Percentiles rank a stretch among this genome's conserved stretches.
phyloP scores from a whole-genome alignment of 2,113 vertebrate species.

The Excalfactoria chinensis region DNA sequence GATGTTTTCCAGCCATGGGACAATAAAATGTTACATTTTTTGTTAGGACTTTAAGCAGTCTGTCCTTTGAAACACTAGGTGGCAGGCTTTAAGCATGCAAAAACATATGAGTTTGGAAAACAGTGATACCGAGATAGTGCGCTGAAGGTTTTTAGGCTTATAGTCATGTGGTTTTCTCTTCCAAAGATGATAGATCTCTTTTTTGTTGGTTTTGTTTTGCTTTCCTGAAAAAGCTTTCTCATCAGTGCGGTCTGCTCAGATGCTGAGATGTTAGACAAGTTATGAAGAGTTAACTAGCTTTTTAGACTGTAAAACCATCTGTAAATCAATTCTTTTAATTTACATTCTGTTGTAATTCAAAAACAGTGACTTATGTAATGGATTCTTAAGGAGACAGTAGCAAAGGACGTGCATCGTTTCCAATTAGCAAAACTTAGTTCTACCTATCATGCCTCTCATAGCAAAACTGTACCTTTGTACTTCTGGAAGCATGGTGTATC shows the following conservation, averaged over 20 bases:
- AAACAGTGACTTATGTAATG: slow-evolving; percentile 40
- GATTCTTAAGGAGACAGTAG: not conserved
- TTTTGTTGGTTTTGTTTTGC: not conserved
- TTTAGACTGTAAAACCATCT: not conserved
- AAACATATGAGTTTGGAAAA: not conserved
- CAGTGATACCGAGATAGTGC: not conserved
- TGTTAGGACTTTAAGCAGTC: not conserved
- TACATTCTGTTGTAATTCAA: slow-evolving; percentile 17
- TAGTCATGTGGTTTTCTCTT: not conserved
- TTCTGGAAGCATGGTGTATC: slow-evolving; percentile 1
- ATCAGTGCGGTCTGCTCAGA: not conserved
- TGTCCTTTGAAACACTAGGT: slow-evolving; percentile 45
- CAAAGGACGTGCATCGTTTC: not conserved
- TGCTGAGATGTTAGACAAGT: not conserved
- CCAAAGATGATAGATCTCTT: not conserved
- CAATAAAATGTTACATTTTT: not conserved
- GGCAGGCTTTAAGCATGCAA: slow-evolving; percentile 49
- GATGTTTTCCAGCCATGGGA: not conserved
- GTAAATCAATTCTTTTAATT: slow-evolving; percentile 8
- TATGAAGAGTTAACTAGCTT: not conserved
- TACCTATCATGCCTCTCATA: slow-evolving; percentile 1
- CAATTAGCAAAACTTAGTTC: slow-evolving; percentile 27
- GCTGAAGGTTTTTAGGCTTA: not conserved
- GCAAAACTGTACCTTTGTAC: not conserved
- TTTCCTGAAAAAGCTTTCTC: not conserved